phyloP scores from a whole-genome alignment of 1,140 invertebrate genomes.

The Cyphomyrmex costatus region DNA sequence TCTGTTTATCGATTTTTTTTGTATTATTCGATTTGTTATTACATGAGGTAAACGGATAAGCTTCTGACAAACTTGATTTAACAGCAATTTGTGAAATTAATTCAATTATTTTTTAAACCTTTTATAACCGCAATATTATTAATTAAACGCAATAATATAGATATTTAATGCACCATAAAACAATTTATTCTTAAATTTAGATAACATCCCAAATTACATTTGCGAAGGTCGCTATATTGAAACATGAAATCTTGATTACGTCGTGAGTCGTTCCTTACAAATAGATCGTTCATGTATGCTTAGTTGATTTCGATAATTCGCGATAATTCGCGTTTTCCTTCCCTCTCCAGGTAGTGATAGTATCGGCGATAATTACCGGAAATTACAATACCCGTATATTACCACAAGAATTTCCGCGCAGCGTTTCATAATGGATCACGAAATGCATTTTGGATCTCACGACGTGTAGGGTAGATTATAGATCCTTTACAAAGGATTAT shows the following conservation, averaged over 20 bases:
- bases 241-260: not conserved
- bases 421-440: not conserved
- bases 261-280: not conserved
- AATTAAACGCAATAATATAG: not conserved
- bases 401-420: not conserved
- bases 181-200: not conserved
- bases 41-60: not conserved
- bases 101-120: not conserved
- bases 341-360: not conserved
- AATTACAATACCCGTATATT: not conserved
- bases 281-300: not conserved
- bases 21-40: not conserved
- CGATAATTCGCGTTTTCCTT: not conserved
- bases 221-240: not conserved
- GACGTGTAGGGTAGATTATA: not conserved
- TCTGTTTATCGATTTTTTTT: not conserved
- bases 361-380: not conserved
- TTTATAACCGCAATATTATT: conserved; percentile 8
- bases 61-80: not conserved
- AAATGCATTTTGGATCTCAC: not conserved
- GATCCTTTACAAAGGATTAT: conserved; percentile 31
- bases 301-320: not conserved
- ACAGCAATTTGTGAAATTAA: conserved; percentile 1
- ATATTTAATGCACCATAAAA: not conserved
- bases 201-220: not conserved